Evolutionary conservation across 2,888 invertebrate genomes (phyloP).

Genomic region (Cerceris rybyensis): DNA sequence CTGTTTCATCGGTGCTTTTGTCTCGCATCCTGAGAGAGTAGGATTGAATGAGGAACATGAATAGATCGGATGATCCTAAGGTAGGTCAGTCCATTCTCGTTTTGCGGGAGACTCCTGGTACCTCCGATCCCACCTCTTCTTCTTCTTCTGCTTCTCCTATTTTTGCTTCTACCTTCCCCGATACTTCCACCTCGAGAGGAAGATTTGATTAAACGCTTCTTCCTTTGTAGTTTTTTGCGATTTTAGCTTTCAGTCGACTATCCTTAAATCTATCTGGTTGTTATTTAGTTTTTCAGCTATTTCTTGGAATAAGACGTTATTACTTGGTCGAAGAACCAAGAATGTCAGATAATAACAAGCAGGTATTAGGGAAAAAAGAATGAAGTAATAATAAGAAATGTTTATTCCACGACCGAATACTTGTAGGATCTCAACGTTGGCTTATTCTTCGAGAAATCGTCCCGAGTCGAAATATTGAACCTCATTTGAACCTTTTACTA

Average conservation of each 20-base stretch:
- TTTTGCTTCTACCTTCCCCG: slow-evolving; percentile 42
- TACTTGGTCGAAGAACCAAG: no score
- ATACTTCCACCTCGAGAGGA: slow-evolving; percentile 41
- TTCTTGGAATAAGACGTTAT: no score
- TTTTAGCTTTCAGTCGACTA: no score
- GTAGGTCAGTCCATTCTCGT: slow-evolving; percentile 80
- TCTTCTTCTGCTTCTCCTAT: slow-evolving; percentile 44
- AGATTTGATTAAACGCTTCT: slow-evolving; percentile 66
- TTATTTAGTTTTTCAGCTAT: no score
- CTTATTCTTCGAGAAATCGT: slow-evolving; percentile 7
- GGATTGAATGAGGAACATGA: slow-evolving; percentile 76
- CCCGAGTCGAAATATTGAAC: no score
- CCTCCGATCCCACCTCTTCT: slow-evolving; percentile 61
- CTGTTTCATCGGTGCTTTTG: slow-evolving; percentile 81
- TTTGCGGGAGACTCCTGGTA: slow-evolving; percentile 68
- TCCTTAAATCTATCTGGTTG: no score
- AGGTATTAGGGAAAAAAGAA: no score
- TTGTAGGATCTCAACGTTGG: slow-evolving; percentile 39
- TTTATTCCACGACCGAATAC: no score
- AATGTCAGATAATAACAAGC: no score
- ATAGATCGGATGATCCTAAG: slow-evolving; percentile 82
- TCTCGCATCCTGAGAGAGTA: slow-evolving; percentile 81
- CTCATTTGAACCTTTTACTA: no score
- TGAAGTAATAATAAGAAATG: no score
- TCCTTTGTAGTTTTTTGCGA: slow-evolving; percentile 13